phyloP scores from a whole-genome alignment of 2,797 vertebrate species.

The Enteromius viviparus region DNA sequence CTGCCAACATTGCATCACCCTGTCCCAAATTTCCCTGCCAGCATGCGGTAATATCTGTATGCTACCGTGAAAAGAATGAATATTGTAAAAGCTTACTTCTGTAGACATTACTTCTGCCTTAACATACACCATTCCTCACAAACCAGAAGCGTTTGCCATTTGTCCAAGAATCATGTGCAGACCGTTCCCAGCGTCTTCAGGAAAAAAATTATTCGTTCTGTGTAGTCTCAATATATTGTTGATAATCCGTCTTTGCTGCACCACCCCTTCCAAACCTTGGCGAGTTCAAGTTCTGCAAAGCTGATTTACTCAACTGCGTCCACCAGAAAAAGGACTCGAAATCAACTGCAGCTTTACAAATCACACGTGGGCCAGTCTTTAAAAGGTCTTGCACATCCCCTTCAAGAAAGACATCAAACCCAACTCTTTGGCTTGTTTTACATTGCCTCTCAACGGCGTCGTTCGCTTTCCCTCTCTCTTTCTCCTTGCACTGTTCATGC shows the following conservation, averaged over 20 bases:
- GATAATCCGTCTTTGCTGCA: slow-evolving; percentile 53
- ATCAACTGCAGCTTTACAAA: slow-evolving; percentile 14
- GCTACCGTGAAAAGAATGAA: neutral
- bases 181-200: neutral
- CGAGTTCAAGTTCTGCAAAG: slow-evolving; percentile 43
- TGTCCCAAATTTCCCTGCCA: neutral
- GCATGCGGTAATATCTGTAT: neutral
- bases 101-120: slow-evolving; percentile 45
- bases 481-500: slow-evolving; percentile 54
- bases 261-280: slow-evolving; percentile 31
- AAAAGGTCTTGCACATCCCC: slow-evolving; percentile 52
- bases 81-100: slow-evolving; percentile 51
- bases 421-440: neutral
- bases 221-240: slow-evolving; percentile 45
- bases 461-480: slow-evolving; percentile 36
- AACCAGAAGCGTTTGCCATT: slow-evolving; percentile 18
- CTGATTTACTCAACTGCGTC: slow-evolving; percentile 37
- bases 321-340: slow-evolving; percentile 7
- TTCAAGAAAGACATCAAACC: slow-evolving; percentile 36
- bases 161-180: neutral
- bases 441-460: neutral
- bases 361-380: slow-evolving; percentile 41
- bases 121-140: slow-evolving; percentile 29
- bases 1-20: slow-evolving; percentile 14
- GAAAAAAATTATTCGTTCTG: slow-evolving; percentile 10